These are phyloP conservation scores for Drosophila monieri DNA, from an alignment of 2,888 invertebrate species.

Conservation along the genomic window DNA sequence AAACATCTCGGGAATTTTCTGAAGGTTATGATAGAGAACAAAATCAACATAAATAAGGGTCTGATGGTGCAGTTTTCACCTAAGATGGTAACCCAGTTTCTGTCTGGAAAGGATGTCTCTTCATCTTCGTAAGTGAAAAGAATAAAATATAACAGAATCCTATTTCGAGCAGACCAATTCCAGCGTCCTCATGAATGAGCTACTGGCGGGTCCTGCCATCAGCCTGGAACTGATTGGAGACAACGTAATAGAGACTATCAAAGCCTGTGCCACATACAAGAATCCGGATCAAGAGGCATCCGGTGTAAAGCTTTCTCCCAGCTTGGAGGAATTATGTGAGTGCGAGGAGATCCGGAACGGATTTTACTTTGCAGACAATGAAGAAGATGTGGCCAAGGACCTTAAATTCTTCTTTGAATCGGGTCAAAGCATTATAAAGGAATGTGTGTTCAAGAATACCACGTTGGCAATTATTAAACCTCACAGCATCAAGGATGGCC, in stretches of 20 bases:
- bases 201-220: slow-evolving; percentile 76
- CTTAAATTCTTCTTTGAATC: slow-evolving; percentile 87
- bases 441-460: slow-evolving; percentile 87
- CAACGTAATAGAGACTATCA: slow-evolving; percentile 81
- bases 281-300: slow-evolving; percentile 50
- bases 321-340: slow-evolving; percentile 88
- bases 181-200: slow-evolving; percentile 77
- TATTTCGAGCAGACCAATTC: neutral
- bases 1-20: slow-evolving; percentile 90
- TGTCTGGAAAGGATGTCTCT: slow-evolving; percentile 85
- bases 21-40: slow-evolving; percentile 87
- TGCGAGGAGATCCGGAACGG: slow-evolving; percentile 88
- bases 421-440: slow-evolving; percentile 84
- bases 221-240: slow-evolving; percentile 82
- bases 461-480: slow-evolving; percentile 95
- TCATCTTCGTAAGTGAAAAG: slow-evolving; percentile 87
- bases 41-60: slow-evolving; percentile 88
- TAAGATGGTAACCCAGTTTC: slow-evolving; percentile 88
- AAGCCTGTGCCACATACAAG: slow-evolving; percentile 61
- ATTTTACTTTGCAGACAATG: slow-evolving; percentile 87
- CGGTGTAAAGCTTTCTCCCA: slow-evolving; percentile 57
- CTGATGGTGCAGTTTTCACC: slow-evolving; percentile 89
- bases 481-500: slow-evolving; percentile 90
- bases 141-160: too few relatives aligned
- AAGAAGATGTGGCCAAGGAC: slow-evolving; percentile 84